A percentile compares a stretch with the other conserved stretches of the same genome.
These are phyloP conservation scores for Machimus rusticus DNA, from an alignment of 2,888 invertebrate genomes.

Conservation along the genomic window DNA sequence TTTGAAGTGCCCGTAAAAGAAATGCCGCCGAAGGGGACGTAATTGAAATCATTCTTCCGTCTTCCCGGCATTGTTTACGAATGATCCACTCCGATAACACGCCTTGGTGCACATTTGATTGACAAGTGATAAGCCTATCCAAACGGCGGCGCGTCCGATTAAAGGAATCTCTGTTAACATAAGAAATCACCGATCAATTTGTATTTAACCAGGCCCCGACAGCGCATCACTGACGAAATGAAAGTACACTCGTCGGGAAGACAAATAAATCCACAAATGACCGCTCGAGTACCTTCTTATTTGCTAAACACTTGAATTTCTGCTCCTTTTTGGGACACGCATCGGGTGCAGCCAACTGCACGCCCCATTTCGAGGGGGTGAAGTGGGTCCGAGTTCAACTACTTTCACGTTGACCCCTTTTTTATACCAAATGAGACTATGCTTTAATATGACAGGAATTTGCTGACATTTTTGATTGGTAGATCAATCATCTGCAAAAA, in stretches of 20 bases:
- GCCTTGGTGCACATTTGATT: constrained; percentile 42
- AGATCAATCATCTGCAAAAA: background rate
- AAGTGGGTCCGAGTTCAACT: background rate
- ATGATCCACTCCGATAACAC: constrained; percentile 36
- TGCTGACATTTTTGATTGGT: background rate
- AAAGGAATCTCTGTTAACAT: constrained; percentile 46
- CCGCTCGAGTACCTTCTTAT: constrained; percentile 21
- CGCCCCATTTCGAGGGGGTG: background rate
- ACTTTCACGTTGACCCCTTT: background rate
- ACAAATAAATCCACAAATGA: constrained; percentile 10
- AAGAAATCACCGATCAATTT: constrained; percentile 48
- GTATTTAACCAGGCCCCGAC: constrained; percentile 43
- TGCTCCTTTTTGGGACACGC: constrained; percentile 7
- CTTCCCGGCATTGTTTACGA: constrained; percentile 38
- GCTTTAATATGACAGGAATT: background rate
- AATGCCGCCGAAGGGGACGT: background rate
- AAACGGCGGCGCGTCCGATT: constrained; percentile 43
- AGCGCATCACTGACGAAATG: constrained; percentile 22
- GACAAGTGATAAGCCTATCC: constrained; percentile 44
- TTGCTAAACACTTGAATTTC: constrained; percentile 22
- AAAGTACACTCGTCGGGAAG: background rate
- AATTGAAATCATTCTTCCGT: constrained; percentile 22
- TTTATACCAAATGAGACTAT: background rate
- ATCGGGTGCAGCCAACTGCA: background rate
- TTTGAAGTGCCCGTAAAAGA: background rate